Evolutionary conservation across 2,888 invertebrate species (phyloP), one percentile per base, ranked within the genome.

Genomic region (Caenorhabditis sp.): DNA sequence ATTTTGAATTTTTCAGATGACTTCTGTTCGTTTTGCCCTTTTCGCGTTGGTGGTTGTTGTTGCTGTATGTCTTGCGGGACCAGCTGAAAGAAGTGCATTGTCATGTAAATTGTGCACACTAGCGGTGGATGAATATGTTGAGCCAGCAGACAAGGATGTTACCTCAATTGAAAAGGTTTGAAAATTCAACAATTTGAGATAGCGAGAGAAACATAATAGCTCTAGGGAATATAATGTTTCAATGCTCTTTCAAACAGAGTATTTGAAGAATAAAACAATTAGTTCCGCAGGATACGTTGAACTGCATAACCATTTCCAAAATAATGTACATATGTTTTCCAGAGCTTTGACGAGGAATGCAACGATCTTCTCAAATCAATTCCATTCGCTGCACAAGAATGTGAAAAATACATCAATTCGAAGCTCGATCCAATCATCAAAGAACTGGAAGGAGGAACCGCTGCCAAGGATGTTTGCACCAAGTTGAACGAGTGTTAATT

Each of bases 401-500:
- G 78, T 50, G 67, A 74, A 25, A 59, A 68, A 36, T 78, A 76
- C 49, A 74, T 70, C 50, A 66, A 78, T 57, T 67, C 69, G 54
- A 70, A 78, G 56, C 36, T 78, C 54, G 76, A 73, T 63, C 72
- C 73, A 21, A 78, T 78, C 67, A 78, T 78, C 65, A 64, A 72
- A 49, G 64, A 80, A 57, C 67, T 80, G 54, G 80, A 80, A 63
- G 58, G 67, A 26, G 80, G 80, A 72, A 77, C 80, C 20, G 80
- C 80, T 14, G 77, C 80, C 50, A 60, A 77, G 56, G 77, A 80
- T 59, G 80, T 77, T 23, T 80, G 80, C 71, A 76, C 27, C 26
- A 77, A 80, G 58, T 61, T 77, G 50, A 60, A 68, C 58, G 67
- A 72, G 61, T 58, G 57, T 21, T 21, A 10, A 56, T 56, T 26